Conservation (phyloP, 2,113 vertebrate genomes). For the Gnathonemus echidnorhynchus region DNA sequence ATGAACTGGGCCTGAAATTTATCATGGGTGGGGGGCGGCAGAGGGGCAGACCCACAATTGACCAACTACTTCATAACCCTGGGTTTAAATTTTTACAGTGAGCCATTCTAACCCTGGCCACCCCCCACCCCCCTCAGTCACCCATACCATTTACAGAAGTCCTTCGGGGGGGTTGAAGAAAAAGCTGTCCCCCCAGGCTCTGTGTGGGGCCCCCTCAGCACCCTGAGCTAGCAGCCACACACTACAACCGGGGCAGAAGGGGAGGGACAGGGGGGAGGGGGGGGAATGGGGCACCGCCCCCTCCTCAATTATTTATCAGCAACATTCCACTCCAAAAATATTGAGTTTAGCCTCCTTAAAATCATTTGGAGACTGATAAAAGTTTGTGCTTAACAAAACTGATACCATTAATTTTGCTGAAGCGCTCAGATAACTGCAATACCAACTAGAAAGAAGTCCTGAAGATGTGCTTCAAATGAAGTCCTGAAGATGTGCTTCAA, state of each 20-base stretch:
- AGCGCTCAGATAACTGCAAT: neutral
- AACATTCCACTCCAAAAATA: neutral
- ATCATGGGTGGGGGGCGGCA: neutral
- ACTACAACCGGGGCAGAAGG: neutral
- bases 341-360: neutral
- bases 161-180: conserved; percentile 7
- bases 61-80: neutral
- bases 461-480: neutral
- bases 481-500: neutral
- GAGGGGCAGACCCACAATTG: neutral
- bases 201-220: neutral
- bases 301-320: neutral
- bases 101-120: neutral
- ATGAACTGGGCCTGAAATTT: neutral
- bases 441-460: neutral
- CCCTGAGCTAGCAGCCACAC: neutral
- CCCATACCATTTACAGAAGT: neutral
- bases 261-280: no score
- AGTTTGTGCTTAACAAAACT: no score
- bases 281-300: neutral
- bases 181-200: neutral
- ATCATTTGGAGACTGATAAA: neutral
- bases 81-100: conserved; percentile 16
- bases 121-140: neutral
- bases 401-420: neutral